Evolutionary conservation across 2,113 vertebrate species (phyloP).

Genomic region (Irena cyanogastra): DNA sequence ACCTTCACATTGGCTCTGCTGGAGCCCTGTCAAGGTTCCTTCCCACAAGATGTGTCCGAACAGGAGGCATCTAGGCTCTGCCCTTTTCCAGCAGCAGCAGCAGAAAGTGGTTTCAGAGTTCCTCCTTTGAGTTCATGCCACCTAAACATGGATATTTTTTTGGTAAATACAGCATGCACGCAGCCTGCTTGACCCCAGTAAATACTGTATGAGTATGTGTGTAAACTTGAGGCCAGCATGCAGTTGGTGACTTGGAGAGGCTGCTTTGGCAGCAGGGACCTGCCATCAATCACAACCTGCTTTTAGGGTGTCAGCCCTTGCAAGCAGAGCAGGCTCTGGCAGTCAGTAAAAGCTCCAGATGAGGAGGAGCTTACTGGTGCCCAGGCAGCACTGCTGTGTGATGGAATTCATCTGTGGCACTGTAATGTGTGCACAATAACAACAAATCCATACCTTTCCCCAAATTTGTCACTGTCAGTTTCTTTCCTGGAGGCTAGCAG

Average conservation of each 20-base stretch:
- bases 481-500: neutral
- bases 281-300: neutral
- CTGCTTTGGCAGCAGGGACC: neutral
- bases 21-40: neutral
- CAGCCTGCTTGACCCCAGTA: neutral
- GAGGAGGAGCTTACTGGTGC: neutral
- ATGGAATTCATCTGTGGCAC: neutral
- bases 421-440: neutral
- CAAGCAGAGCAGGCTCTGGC: neutral
- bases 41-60: accelerated
- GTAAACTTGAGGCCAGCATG: accelerated
- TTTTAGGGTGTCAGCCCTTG: neutral
- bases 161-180: neutral
- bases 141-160: neutral
- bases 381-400: neutral
- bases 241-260: neutral
- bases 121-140: neutral
- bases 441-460: neutral
- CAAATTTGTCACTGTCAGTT: neutral
- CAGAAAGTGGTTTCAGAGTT: neutral
- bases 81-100: neutral
- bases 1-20: neutral
- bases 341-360: neutral
- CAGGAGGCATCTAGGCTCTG: neutral
- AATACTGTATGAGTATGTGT: accelerated